Percentiles rank a stretch among this genome's conserved stretches.
phyloP scores from a whole-genome alignment of 2,113 vertebrate species.

The Calcarius ornatus region DNA sequence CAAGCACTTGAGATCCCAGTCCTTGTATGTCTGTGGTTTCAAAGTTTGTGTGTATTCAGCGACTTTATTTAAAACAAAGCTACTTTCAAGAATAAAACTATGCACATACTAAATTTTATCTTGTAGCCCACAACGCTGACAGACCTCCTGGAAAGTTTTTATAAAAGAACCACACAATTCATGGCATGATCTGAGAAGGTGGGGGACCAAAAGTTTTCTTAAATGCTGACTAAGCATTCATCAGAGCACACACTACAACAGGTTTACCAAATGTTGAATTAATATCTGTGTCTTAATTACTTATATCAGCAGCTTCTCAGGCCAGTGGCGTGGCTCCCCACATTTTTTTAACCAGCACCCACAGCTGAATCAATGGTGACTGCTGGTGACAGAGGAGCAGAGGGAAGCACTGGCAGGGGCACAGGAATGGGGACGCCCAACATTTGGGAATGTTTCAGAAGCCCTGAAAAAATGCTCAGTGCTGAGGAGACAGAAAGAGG shows the following conservation, averaged over 20 bases:
- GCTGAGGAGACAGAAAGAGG: fast-evolving
- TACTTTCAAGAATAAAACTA: background rate
- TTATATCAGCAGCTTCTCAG: background rate
- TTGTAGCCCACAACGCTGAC: background rate
- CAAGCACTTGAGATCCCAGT: fast-evolving
- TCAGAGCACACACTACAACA: background rate
- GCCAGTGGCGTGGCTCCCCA: fast-evolving
- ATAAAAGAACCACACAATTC: background rate
- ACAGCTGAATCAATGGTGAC: fast-evolving
- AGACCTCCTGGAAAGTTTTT: background rate
- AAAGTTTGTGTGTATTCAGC: background rate
- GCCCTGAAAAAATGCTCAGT: fast-evolving
- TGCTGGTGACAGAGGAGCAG: fast-evolving
- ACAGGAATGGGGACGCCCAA: fast-evolving
- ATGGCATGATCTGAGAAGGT: background rate
- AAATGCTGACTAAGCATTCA: background rate
- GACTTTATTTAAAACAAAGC: background rate
- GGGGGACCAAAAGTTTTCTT: background rate
- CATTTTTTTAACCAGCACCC: background rate
- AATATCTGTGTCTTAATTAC: background rate
- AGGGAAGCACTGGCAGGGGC: no score
- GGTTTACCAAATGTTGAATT: background rate
- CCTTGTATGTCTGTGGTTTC: fast-evolving
- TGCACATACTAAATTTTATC: background rate
- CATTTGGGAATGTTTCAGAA: background rate